phyloP scores from a whole-genome alignment of 2,797 vertebrate species.

The Spondyliosoma cantharus region DNA sequence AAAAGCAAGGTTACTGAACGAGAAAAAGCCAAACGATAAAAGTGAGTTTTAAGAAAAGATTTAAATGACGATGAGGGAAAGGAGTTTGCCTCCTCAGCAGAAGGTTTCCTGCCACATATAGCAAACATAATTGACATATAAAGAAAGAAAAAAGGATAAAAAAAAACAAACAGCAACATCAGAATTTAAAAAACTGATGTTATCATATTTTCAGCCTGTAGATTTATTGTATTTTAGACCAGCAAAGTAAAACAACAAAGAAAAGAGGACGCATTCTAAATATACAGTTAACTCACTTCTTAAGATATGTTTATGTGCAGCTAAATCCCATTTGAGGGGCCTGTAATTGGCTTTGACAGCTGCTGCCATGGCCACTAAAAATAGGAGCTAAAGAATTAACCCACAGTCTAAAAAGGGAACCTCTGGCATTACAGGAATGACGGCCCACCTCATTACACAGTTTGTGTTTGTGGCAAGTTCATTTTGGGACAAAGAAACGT shows the following conservation, averaged over 20 bases:
- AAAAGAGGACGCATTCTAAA: conserved; percentile 23
- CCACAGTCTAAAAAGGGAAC: conserved; percentile 42
- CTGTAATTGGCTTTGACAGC: conserved; percentile 35
- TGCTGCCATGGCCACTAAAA: conserved; percentile 70
- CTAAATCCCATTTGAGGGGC: conserved; percentile 49
- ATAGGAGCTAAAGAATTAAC: conserved; percentile 56
- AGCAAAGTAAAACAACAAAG: conserved; percentile 17
- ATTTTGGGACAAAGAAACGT: conserved; percentile 9
- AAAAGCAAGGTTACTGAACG: too few species aligned
- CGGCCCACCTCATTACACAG: background rate
- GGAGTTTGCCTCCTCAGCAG: too few species aligned
- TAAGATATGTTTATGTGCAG: conserved; percentile 49
- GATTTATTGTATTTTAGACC: conserved; percentile 2
- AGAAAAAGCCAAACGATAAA: too few species aligned
- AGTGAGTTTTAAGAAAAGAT: too few species aligned
- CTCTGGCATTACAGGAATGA: conserved; percentile 36
- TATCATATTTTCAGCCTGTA: background rate
- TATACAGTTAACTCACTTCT: conserved; percentile 36
- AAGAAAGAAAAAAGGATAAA: too few species aligned
- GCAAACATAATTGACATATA: too few species aligned
- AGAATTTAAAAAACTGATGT: too few species aligned
- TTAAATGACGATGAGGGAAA: too few species aligned
- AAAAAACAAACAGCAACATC: too few species aligned
- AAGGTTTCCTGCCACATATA: too few species aligned
- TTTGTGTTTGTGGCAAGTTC: background rate